Evolutionary conservation across 2,888 invertebrate genomes (phyloP), one percentile per base, ranked within the genome.

Genomic region (Athalia circularis): DNA sequence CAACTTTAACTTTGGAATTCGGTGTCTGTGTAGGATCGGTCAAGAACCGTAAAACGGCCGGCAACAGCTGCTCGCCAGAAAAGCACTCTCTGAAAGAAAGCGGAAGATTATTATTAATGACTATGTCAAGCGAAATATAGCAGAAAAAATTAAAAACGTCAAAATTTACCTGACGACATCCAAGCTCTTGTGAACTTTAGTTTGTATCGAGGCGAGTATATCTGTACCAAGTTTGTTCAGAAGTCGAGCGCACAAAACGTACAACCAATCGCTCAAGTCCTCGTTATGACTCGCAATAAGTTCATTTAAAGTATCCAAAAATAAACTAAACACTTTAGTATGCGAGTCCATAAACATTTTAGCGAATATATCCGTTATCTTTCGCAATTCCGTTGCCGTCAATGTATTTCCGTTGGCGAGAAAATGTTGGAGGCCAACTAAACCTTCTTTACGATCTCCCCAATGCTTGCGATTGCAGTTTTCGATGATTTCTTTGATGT

Each of bases 301-400:
- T 88, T 98, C 98, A 86, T 96, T 96, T 61, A 99, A 94, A 0
- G 98, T 96, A 89, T 99, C 99, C 88, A 99, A 92, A 90, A 98
- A 97, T 80, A 98, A 92, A 68, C 96, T 96, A 91, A 99, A 96
- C 83, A 98, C 98, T 92, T 97, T 96, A 85, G 98, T 94, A 91
- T 99, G 97, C 3, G 98, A 96, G 91, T 99, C 99, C 93, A 98
- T 97, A 90, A 99, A 98, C 97, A 99, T 97, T 92, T 97, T 96
- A 81, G 97, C 96, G 87, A 98, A 96, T 81, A 97, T 95, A 85
- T 99, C 98, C 0, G 97, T 96, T n/a, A 98, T 94, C 82, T 95
- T 94, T 80, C 95, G 94, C 79, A 97, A 92, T 87, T 97, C 96
- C 0, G 93, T 92, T 4, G 93, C 93, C 0, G 93, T 92, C 0